Conservation (phyloP, 2,888 invertebrate genomes). For the Drosophila aldrichi region DNA sequence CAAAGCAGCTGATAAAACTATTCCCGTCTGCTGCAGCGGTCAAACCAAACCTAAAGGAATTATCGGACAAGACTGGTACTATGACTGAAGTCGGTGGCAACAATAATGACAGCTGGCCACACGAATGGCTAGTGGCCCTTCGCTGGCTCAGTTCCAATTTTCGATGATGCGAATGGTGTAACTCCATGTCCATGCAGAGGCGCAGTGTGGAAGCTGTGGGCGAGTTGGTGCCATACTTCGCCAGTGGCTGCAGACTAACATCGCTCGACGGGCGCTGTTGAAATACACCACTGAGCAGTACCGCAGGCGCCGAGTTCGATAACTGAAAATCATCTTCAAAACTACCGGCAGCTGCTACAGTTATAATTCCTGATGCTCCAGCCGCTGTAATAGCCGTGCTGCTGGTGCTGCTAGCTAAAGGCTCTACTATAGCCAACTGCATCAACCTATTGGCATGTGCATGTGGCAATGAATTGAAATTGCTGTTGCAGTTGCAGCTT, state of each 20-base stretch:
- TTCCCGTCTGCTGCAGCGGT: conserved; percentile 8
- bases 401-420: not conserved
- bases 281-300: conserved; percentile 69
- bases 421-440: conserved; percentile 27
- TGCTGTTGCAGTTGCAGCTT: conserved; percentile 80
- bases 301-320: conserved; percentile 80
- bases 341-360: conserved; percentile 43
- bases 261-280: conserved; percentile 15
- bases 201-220: conserved; percentile 76
- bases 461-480: conserved; percentile 36
- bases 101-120: conserved; percentile 56
- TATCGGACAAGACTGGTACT: conserved; percentile 59
- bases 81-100: conserved; percentile 49
- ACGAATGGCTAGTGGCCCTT: conserved; percentile 59
- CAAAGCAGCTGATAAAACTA: conserved; percentile 69
- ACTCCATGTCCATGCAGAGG: conserved; percentile 68
- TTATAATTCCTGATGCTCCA: not conserved
- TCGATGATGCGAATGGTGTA: conserved; percentile 8
- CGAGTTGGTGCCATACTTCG: conserved; percentile 46
- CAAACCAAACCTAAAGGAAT: conserved; percentile 69
- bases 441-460: conserved; percentile 65
- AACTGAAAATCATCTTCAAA: conserved; percentile 79
- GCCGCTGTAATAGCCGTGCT: not conserved
- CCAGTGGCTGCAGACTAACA: not conserved
- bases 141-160: conserved; percentile 21